phyloP scores from a whole-genome alignment of 2,797 vertebrate genomes.

The Chaunax sp. region DNA sequence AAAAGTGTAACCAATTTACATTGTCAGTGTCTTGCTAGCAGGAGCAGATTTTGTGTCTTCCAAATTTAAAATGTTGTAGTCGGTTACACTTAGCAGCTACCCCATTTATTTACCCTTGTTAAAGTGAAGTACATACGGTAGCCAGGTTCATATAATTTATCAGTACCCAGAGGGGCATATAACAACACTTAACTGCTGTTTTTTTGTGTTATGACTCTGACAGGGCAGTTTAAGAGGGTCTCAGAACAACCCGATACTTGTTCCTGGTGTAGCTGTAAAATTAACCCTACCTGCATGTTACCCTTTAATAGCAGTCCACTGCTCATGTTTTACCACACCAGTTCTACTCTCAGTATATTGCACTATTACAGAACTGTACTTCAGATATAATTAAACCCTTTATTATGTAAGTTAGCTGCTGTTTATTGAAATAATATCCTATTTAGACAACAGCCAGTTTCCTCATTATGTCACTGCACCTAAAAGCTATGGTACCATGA shows the following conservation, averaged over 20 bases:
- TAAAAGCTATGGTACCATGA: too few species aligned
- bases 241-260: constrained; percentile 44
- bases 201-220: constrained; percentile 65
- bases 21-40: constrained; percentile 17
- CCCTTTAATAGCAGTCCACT: constrained; percentile 33
- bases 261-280: constrained; percentile 52
- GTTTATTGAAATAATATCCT: constrained; percentile 3
- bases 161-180: constrained; percentile 50
- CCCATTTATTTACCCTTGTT: constrained; percentile 34
- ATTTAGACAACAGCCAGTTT: too few species aligned
- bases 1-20: constrained; percentile 45
- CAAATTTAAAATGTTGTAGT: constrained; percentile 30
- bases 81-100: constrained; percentile 5
- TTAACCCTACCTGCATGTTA: constrained; percentile 24
- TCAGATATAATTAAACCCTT: neutral
- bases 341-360: constrained; percentile 8
- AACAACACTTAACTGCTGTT: constrained; percentile 48
- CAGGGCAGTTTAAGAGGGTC: constrained; percentile 51
- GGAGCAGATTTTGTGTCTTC: constrained; percentile 19
- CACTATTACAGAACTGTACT: constrained; percentile 7
- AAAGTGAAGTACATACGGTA: constrained; percentile 13
- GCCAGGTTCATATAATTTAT: constrained; percentile 31
- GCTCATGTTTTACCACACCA: constrained; percentile 13
- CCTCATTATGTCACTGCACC: too few species aligned
- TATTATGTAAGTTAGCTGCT: neutral